Conservation (phyloP, 2,888 invertebrate genomes). For the Andrena bicolor region DNA sequence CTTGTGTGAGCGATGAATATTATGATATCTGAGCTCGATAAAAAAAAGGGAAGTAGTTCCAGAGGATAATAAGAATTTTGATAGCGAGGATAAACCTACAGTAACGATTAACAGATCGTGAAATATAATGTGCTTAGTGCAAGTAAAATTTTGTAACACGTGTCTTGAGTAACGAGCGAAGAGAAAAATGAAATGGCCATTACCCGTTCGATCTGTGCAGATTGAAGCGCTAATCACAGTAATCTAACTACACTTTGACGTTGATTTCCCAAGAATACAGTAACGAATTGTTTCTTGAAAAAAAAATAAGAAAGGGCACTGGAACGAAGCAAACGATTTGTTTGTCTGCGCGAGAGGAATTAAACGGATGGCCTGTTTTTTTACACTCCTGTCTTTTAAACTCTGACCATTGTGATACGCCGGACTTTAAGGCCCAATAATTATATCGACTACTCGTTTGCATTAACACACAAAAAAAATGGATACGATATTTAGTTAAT, state of each 20-base stretch:
- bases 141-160: slow-evolving; percentile 67
- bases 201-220: slow-evolving; percentile 28
- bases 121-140: slow-evolving; percentile 60
- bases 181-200: slow-evolving; percentile 10
- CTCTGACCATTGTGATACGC: slow-evolving; percentile 57
- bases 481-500: slow-evolving; percentile 38
- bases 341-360: slow-evolving; percentile 36
- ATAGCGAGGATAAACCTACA: slow-evolving; percentile 63
- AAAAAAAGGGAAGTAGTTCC: slow-evolving; percentile 47
- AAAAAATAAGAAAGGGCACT: slow-evolving; percentile 12
- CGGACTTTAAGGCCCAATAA: slow-evolving; percentile 36
- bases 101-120: slow-evolving; percentile 59
- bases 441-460: slow-evolving; percentile 49
- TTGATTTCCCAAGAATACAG: slow-evolving; percentile 35
- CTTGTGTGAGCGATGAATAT: slow-evolving; percentile 45
- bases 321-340: slow-evolving; percentile 10
- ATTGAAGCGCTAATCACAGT: slow-evolving; percentile 29
- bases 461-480: slow-evolving; percentile 51
- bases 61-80: slow-evolving; percentile 62
- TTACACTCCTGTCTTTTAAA: slow-evolving; percentile 44
- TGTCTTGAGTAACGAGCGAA: slow-evolving; percentile 31
- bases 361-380: slow-evolving; percentile 47
- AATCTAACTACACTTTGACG: slow-evolving; percentile 17
- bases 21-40: slow-evolving; percentile 53
- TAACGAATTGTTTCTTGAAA: slow-evolving; percentile 21